Conservation (phyloP, 2,113 vertebrate species). For the Dendropsophus ebraccatus region DNA sequence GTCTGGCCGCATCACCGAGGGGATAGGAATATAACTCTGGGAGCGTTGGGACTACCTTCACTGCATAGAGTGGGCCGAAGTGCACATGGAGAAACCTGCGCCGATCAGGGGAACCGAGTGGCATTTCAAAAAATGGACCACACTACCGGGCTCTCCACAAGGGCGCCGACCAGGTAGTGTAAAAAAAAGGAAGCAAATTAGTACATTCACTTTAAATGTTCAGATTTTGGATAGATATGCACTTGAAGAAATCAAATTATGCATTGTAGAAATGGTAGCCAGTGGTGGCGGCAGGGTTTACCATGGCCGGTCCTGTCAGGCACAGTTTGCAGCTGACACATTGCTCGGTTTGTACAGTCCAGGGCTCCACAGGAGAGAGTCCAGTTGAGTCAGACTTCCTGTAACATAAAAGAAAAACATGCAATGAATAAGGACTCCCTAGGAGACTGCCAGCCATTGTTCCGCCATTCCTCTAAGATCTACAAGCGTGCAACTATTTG, state of each 20-base stretch:
- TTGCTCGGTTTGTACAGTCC: slow-evolving; percentile 70
- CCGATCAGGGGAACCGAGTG: too few species aligned
- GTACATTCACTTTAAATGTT: too few species aligned
- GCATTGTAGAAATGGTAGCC: too few species aligned
- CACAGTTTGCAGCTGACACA: slow-evolving; percentile 94
- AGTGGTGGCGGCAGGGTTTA: slow-evolving; percentile 61
- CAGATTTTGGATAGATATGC: not conserved
- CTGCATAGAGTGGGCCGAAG: too few species aligned
- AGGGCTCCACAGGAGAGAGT: slow-evolving; percentile 40
- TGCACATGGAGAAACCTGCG: too few species aligned
- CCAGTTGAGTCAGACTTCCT: slow-evolving; percentile 39
- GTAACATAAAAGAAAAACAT: slow-evolving; percentile 55
- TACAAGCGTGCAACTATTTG: not conserved
- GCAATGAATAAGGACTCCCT: not conserved
- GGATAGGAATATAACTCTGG: too few species aligned
- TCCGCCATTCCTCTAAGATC: not conserved
- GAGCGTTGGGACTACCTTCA: too few species aligned
- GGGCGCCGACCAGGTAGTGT: too few species aligned
- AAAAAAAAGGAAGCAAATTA: too few species aligned
- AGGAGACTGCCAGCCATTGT: slow-evolving; percentile 17
- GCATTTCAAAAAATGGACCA: too few species aligned
- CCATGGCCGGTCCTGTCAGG: slow-evolving; percentile 97
- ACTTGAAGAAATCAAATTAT: not conserved
- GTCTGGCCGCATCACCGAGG: too few species aligned
- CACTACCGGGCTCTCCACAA: too few species aligned